Evolutionary conservation across 2,113 vertebrate genomes (phyloP).

Genomic region (Calypte anna): DNA sequence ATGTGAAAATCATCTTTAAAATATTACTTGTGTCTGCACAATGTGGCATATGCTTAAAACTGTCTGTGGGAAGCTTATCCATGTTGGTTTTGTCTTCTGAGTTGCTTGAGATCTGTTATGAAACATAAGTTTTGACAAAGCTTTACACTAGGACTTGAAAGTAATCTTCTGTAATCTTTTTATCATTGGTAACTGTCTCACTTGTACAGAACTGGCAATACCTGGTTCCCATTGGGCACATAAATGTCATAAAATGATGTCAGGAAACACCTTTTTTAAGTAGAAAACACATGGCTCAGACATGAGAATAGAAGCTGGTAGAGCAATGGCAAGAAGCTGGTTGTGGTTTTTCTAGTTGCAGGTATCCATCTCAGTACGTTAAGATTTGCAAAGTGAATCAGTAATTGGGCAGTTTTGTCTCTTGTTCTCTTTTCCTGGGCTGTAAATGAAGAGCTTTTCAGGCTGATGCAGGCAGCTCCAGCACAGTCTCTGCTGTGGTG

Average conservation of each 20-base stretch:
- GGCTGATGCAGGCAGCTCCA: background rate
- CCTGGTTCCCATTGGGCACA: background rate
- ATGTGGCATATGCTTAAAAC: background rate
- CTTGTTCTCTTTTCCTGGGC: background rate
- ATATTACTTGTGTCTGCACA: background rate
- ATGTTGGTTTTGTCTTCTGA: accelerated
- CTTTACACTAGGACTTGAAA: background rate
- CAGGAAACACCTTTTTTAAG: background rate
- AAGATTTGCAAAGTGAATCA: background rate
- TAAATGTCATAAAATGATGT: background rate
- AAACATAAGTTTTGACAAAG: background rate
- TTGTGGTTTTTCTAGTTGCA: background rate
- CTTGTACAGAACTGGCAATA: background rate
- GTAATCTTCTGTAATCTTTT: background rate
- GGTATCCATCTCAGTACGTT: background rate
- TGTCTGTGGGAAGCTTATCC: background rate
- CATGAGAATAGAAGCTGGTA: background rate
- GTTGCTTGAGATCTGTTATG: background rate
- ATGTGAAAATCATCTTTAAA: background rate
- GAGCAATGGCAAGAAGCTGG: background rate
- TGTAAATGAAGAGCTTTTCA: background rate
- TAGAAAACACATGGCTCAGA: background rate
- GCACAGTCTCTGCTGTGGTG: background rate
- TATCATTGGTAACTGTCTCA: background rate
- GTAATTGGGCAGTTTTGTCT: background rate